phyloP scores from a whole-genome alignment of 1,140 invertebrate species.

The Oedothorax gibbosus region DNA sequence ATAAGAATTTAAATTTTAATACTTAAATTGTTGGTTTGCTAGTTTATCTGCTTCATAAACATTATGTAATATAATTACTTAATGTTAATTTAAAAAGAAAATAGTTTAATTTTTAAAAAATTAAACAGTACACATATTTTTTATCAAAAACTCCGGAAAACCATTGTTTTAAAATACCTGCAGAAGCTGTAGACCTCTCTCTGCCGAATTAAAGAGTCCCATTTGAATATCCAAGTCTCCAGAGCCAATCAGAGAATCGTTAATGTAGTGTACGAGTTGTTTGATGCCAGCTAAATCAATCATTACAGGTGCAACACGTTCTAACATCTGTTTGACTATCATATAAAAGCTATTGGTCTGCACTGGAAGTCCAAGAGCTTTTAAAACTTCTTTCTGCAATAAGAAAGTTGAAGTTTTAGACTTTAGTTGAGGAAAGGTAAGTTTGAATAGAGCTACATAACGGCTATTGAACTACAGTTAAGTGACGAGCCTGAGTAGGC shows the following conservation, averaged over 20 bases:
- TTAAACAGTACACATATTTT: background rate
- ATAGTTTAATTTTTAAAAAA: background rate
- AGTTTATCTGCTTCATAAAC: background rate
- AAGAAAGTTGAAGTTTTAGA: slow-evolving; percentile 1
- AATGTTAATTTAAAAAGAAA: background rate
- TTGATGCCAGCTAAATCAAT: slow-evolving; percentile 78
- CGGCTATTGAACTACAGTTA: no score
- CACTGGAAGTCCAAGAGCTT: slow-evolving; percentile 92
- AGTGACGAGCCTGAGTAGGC: no score
- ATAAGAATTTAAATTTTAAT: no score
- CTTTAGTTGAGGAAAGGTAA: no score
- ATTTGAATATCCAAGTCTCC: slow-evolving; percentile 63
- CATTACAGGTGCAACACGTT: slow-evolving; percentile 94
- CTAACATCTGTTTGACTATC: slow-evolving; percentile 93
- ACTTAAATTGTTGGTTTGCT: background rate
- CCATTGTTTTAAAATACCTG: slow-evolving; percentile 68
- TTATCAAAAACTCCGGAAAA: background rate
- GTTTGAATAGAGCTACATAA: no score
- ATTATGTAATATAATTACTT: background rate
- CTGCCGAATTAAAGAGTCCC: slow-evolving; percentile 63
- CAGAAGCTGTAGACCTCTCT: slow-evolving; percentile 69
- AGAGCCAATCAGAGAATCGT: slow-evolving; percentile 66
- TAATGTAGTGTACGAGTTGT: slow-evolving; percentile 68
- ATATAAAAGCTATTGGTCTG: slow-evolving; percentile 97
- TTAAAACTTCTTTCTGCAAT: slow-evolving; percentile 78